A percentile compares a stretch with the other conserved stretches of the same genome.
phyloP scores from a whole-genome alignment of 2,113 vertebrate genomes.

The Tupaia tana region DNA sequence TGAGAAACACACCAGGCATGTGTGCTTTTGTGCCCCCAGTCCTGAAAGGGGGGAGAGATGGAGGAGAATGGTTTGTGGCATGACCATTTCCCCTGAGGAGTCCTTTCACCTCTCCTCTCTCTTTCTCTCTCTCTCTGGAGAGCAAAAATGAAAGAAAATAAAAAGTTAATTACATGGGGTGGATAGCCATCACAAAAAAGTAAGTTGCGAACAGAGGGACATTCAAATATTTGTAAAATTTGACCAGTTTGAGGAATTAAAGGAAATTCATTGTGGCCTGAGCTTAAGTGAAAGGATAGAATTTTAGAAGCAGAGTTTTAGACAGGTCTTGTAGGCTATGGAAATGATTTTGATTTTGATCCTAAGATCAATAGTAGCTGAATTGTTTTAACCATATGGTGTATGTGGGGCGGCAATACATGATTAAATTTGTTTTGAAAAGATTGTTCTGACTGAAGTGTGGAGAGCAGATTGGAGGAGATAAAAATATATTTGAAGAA shows the following conservation, averaged over 20 bases:
- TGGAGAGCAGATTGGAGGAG: background rate
- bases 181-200: background rate
- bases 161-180: background rate
- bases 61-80: too few species aligned
- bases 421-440: conserved; percentile 8
- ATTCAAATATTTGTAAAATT: background rate
- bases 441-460: background rate
- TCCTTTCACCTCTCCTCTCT: too few species aligned
- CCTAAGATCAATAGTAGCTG: background rate
- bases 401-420: too few species aligned
- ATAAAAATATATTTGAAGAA: background rate
- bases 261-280: background rate
- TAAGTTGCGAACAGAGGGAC: background rate
- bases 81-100: too few species aligned
- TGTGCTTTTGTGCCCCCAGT: too few species aligned
- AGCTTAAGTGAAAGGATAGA: background rate
- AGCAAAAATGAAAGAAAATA: too few species aligned
- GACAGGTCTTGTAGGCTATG: background rate
- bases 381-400: background rate
- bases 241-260: background rate
- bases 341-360: background rate
- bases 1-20: too few species aligned
- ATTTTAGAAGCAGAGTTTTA: background rate
- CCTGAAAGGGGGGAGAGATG: too few species aligned
- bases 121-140: too few species aligned